A percentile compares a stretch with the other conserved stretches of the same genome.
phyloP scores from a whole-genome alignment of 2,797 vertebrate genomes.

The Gymnoscopelus microlampas region DNA sequence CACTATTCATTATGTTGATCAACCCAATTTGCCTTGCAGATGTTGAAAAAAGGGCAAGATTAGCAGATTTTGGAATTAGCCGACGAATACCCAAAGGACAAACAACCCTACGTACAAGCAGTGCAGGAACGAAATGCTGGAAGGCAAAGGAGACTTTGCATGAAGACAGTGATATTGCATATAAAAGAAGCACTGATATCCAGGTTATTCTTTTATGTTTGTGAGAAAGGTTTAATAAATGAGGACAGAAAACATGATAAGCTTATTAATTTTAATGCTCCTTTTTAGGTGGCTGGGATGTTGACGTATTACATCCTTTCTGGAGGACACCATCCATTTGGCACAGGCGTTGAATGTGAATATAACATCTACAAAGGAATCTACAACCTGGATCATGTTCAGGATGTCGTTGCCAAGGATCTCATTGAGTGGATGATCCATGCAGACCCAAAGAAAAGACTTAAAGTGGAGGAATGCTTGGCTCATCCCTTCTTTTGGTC shows the following conservation, averaged over 20 bases:
- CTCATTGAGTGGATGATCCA: slow-evolving; percentile 20
- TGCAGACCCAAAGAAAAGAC: too few species aligned
- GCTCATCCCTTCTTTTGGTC: slow-evolving; percentile 15
- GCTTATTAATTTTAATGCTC: too few species aligned
- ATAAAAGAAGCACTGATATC: too few species aligned
- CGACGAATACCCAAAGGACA: slow-evolving; percentile 25
- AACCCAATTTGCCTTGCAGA: not conserved
- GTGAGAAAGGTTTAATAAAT: too few species aligned
- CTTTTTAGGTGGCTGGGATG: slow-evolving; percentile 65
- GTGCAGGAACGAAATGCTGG: slow-evolving; percentile 56
- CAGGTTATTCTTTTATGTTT: too few species aligned
- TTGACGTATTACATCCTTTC: slow-evolving; percentile 59
- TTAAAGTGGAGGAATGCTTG: slow-evolving; percentile 32
- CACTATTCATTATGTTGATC: not conserved
- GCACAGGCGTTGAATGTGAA: not conserved
- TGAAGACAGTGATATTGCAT: slow-evolving; percentile 5
- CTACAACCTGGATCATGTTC: slow-evolving; percentile 40
- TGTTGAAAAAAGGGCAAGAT: slow-evolving; percentile 33
- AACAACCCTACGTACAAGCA: slow-evolving; percentile 37
- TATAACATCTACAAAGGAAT: slow-evolving; percentile 32
- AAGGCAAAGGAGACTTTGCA: slow-evolving; percentile 46
- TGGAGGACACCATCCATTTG: slow-evolving; percentile 56
- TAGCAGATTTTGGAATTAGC: slow-evolving; percentile 62
- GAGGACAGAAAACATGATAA: too few species aligned
- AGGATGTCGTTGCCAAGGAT: slow-evolving; percentile 48